Evolutionary conservation across 92 coral and sea anemone species (phyloP).

Genomic region (Porites cylindrica): DNA sequence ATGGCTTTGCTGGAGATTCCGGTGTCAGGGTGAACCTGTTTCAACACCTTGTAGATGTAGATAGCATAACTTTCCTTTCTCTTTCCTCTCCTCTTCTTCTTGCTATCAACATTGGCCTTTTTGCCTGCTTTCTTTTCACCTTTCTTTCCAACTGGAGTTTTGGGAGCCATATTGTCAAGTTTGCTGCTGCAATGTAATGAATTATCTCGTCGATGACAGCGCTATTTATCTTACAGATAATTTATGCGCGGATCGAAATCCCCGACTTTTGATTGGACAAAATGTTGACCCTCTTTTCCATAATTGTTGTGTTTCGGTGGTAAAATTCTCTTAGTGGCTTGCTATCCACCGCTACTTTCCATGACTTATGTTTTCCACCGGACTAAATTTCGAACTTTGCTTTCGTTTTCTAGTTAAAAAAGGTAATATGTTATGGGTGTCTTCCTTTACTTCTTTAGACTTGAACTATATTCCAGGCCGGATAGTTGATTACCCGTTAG

Average conservation of each 20-base stretch:
- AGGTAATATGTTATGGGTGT: no score
- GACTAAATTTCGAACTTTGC: no score
- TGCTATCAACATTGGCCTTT: conserved; percentile 33
- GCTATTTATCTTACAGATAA: not conserved
- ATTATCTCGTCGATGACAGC: no score
- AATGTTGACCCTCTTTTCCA: not conserved
- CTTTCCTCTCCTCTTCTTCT: conserved; percentile 56
- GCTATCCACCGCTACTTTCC: conserved; percentile 9
- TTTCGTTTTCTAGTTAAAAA: no score
- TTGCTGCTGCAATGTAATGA: not conserved
- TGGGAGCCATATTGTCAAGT: conserved; percentile 31
- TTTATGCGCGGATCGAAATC: conserved; percentile 34
- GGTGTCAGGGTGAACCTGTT: conserved; percentile 74
- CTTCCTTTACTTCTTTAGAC: no score
- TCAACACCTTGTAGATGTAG: conserved; percentile 91
- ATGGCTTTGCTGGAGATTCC: conserved; percentile 91
- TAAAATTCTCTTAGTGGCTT: conserved; percentile 17
- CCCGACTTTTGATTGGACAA: conserved; percentile 21
- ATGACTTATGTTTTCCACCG: no score
- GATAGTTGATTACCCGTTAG: no score
- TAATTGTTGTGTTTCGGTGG: not conserved
- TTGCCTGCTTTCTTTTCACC: conserved; percentile 54
- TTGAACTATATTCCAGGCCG: no score
- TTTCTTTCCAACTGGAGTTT: conserved; percentile 44
- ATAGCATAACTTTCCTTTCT: conserved; percentile 95